Percentiles rank a stretch among this genome's conserved stretches.
phyloP scores from a whole-genome alignment of 2,888 invertebrate species.

The Lasioglossum calceatum region DNA sequence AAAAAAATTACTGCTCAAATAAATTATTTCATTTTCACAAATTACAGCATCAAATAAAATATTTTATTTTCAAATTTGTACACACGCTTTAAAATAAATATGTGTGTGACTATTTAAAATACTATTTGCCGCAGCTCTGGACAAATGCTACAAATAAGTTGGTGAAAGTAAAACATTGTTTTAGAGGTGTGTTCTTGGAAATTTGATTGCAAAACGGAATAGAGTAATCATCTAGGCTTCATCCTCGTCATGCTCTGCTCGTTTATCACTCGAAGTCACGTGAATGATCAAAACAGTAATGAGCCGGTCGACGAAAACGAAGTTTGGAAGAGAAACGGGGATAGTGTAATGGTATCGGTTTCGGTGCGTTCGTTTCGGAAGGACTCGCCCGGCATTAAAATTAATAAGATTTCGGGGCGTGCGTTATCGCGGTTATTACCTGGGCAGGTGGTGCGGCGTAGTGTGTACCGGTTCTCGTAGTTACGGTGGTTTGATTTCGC shows the following conservation, averaged over 20 bases:
- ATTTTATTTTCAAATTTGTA: no score
- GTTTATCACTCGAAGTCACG: neutral
- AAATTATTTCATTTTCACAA: no score
- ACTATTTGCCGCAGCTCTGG: no score
- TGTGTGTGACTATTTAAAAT: no score
- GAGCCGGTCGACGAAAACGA: neutral
- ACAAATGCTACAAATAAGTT: no score
- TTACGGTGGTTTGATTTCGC: constrained; percentile 79
- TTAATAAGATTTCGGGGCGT: constrained; percentile 76
- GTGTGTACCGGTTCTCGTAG: constrained; percentile 61
- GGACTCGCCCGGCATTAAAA: constrained; percentile 70
- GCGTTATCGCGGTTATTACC: constrained; percentile 74
- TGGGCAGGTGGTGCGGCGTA: constrained; percentile 71
- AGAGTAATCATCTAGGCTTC: neutral
- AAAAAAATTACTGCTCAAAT: no score
- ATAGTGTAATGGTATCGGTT: neutral
- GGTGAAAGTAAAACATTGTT: no score
- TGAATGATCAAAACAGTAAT: neutral
- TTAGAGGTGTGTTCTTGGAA: no score
- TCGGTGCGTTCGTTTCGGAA: neutral
- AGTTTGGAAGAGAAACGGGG: neutral
- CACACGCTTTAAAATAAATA: no score
- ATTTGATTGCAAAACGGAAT: no score
- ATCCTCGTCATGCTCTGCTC: neutral
- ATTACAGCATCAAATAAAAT: no score